phyloP scores from a whole-genome alignment of 2,797 vertebrate genomes.

The Novumbra hubbsi region DNA sequence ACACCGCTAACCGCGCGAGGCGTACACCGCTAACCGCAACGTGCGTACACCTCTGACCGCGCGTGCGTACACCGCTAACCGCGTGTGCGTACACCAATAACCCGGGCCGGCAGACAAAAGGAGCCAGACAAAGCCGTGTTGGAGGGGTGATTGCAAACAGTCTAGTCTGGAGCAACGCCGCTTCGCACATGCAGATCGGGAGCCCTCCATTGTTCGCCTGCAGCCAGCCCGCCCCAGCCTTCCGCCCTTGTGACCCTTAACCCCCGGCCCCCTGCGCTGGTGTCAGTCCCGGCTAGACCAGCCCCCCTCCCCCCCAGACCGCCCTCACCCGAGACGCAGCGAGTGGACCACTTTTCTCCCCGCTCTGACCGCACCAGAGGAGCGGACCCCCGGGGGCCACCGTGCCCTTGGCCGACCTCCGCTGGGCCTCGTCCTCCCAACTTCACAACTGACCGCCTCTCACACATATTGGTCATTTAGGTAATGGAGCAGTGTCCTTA shows the following conservation, averaged over 20 bases:
- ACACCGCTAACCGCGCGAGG: neutral
- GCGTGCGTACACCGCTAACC: neutral
- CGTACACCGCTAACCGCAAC: too few relatives aligned
- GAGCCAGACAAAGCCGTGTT: slow-evolving; percentile 40
- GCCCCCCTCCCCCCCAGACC: neutral
- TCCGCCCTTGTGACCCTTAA: slow-evolving; percentile 19
- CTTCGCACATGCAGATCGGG: slow-evolving; percentile 49
- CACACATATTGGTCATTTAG: slow-evolving; percentile 91
- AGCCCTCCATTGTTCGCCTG: slow-evolving; percentile 42
- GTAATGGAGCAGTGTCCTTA: slow-evolving; percentile 88
- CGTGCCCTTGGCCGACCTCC: slow-evolving; percentile 80
- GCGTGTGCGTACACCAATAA: neutral
- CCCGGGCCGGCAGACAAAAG: slow-evolving; percentile 17
- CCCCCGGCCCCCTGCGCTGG: neutral
- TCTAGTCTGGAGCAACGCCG: slow-evolving; percentile 12
- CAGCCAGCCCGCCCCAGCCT: slow-evolving; percentile 16
- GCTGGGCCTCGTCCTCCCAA: slow-evolving; percentile 65
- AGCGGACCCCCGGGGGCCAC: too few relatives aligned
- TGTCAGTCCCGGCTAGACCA: neutral
- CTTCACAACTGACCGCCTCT: slow-evolving; percentile 75
- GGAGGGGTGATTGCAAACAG: slow-evolving; percentile 18
- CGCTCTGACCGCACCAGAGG: too few relatives aligned
- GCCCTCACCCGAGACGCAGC: slow-evolving; percentile 15
- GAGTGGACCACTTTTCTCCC: slow-evolving; percentile 19
- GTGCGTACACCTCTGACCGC: too few relatives aligned